Conservation (phyloP, 2,888 invertebrate species). For the Leptopterna dolabrata region DNA sequence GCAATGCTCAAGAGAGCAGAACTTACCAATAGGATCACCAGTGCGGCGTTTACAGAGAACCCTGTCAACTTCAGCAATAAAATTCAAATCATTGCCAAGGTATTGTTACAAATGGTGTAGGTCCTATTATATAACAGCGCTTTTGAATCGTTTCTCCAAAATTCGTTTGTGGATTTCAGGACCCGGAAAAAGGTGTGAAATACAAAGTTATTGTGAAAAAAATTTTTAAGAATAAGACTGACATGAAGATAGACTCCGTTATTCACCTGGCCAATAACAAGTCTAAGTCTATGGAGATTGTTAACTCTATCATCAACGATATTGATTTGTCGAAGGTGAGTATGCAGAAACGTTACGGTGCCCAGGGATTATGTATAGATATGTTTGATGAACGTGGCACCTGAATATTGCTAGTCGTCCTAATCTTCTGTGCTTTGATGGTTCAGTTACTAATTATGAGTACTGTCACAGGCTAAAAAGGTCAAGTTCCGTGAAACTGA, state of each 20-base stretch:
- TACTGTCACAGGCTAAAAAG: slow-evolving; percentile 4
- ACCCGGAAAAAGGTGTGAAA: slow-evolving; percentile 11
- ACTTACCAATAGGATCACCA: not conserved
- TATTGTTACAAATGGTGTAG: too few relatives aligned
- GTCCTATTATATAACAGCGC: too few relatives aligned
- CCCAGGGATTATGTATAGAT: too few relatives aligned
- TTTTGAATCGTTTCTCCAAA: not conserved
- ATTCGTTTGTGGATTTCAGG: not conserved
- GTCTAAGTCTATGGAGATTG: not conserved
- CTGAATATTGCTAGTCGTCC: not conserved
- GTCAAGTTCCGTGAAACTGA: not conserved
- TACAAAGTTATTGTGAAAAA: slow-evolving; percentile 19
- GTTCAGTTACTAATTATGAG: not conserved
- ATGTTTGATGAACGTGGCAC: not conserved
- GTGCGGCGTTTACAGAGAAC: not conserved
- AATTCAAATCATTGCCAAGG: slow-evolving; percentile 30
- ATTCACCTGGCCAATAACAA: not conserved
- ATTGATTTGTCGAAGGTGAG: not conserved
- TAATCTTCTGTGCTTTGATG: not conserved
- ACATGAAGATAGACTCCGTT: not conserved
- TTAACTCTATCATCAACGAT: not conserved
- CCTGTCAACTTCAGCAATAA: slow-evolving; percentile 15
- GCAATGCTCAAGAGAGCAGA: not conserved
- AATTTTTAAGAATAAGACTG: not conserved
- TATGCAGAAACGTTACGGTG: not conserved